Evolutionary conservation across 2,797 vertebrate genomes (phyloP), one percentile per base, ranked within the genome.

Genomic region (Sebastes glaucus): DNA sequence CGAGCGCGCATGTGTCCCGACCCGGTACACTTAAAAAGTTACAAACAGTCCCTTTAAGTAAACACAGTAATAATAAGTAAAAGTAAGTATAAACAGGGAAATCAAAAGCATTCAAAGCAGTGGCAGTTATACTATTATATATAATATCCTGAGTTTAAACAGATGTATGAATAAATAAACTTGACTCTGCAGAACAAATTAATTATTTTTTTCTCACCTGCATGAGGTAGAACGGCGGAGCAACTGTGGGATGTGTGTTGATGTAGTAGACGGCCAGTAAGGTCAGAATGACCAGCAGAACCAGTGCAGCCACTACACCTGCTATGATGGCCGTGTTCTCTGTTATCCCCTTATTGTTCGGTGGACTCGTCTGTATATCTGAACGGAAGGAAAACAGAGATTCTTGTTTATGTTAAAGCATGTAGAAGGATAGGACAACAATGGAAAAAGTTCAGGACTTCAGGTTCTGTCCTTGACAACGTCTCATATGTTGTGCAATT

Each of bases 221-320:
- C 95, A 96, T 96, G 94, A 96, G 94, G 95, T 96, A 97, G 82
- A 98, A 97, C 0, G 97, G 97, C 1, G 97, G 96, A 0, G 90
- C 94, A 27, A 97, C 97, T 5, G 97, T 97, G 28, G 98, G 97
- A 87, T 97, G 97, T 71, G 96, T 96, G 74, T 96, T 97, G 94
- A 99, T 95, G 94, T 98, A 99, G 75, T 99, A 99, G 49, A 99
- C 96, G 4, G 96, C 98, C 71, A 96, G 91, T 6, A 99, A 92
- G 85, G 97, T 94, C 65, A 98, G 80, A 11, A 89, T 92, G 0
- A 98, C 96, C 0, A 99, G 94, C 10, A 98, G 91, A 82, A 98
- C 87, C 5, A 97, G 92, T 0, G 97, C 97, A 59, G 97, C 95
- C 14, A 97, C 96, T 0, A 98, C 96, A 5, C 96, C 98, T 62